Conservation (phyloP, 64 coral and sea anemone genomes). For the Montipora capricornis region DNA sequence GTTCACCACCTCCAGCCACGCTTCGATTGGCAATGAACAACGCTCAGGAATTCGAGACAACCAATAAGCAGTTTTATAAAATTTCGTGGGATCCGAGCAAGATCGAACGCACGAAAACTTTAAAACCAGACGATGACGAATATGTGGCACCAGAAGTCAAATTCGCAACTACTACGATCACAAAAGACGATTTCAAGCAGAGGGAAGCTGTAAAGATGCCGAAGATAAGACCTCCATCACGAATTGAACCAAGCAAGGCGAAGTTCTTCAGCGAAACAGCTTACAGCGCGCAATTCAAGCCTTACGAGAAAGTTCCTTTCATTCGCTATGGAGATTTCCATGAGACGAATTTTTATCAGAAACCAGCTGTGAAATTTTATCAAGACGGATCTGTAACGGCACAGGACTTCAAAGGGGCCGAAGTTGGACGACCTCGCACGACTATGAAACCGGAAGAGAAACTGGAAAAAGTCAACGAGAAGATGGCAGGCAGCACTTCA, state of each 20-base stretch:
- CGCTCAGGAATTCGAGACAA: conserved; percentile 81
- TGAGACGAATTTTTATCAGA: conserved; percentile 81
- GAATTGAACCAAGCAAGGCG: conserved; percentile 71
- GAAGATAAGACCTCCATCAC: conserved; percentile 77
- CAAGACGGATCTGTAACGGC: conserved; percentile 87
- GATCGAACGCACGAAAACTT: conserved; percentile 75
- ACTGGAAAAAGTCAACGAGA: conserved; percentile 28
- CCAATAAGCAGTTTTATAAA: conserved; percentile 86
- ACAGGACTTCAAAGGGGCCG: conserved; percentile 85
- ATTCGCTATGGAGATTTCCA: conserved; percentile 96
- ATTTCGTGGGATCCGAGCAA: conserved; percentile 91
- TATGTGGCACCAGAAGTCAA: conserved; percentile 77
- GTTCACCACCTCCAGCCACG: conserved; percentile 87
- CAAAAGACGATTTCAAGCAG: conserved; percentile 85
- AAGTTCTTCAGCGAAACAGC: conserved; percentile 86
- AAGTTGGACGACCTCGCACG: conserved; percentile 71
- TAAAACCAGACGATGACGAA: conserved; percentile 62
- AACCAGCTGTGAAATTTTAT: conserved; percentile 82
- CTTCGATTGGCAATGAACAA: conserved; percentile 90
- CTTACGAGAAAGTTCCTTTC: conserved; percentile 73
- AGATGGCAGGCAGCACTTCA: conserved; percentile 62
- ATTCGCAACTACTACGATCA: conserved; percentile 83
- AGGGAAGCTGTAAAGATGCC: conserved; percentile 68
- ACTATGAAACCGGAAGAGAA: conserved; percentile 65
- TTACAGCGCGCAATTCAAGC: conserved; percentile 91